Percentiles rank a stretch among this genome's conserved stretches.
These are phyloP conservation scores for Clarias laeviceps DNA, from an alignment of 2,797 vertebrate genomes.

Conservation along the genomic window DNA sequence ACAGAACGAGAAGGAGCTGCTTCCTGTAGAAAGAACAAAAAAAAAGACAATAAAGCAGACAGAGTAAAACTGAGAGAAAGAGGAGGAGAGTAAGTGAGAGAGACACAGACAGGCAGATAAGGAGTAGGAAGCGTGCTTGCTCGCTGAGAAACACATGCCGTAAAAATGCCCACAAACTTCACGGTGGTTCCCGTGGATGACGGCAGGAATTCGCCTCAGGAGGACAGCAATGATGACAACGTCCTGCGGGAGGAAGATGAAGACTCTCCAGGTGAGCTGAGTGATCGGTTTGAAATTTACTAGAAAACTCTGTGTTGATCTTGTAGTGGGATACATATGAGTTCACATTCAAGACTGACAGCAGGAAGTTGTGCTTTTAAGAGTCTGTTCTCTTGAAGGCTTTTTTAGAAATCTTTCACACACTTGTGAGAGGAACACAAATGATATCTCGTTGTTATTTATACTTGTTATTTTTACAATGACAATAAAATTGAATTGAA, in stretches of 20 bases:
- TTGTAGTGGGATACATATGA: constrained; percentile 8
- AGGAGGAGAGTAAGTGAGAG: background rate
- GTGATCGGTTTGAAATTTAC: background rate
- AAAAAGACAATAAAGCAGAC: constrained; percentile 8
- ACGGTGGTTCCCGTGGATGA: constrained; percentile 90
- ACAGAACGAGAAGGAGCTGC: constrained; percentile 40
- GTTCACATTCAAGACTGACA: constrained; percentile 13
- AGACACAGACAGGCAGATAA: constrained; percentile 29
- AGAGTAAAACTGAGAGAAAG: background rate
- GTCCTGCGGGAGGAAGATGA: constrained; percentile 70
- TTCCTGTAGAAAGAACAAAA: constrained; percentile 6
- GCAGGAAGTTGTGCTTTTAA: background rate
- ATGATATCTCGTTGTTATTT: no score
- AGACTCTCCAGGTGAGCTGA: constrained; percentile 57
- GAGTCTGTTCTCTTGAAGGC: background rate
- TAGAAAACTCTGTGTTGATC: background rate
- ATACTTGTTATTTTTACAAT: no score
- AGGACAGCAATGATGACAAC: constrained; percentile 67
- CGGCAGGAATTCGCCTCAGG: constrained; percentile 60
- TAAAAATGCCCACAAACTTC: constrained; percentile 90
- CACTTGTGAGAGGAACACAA: constrained; percentile 1
- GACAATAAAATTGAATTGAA: no score
- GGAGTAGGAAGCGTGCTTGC: constrained; percentile 35
- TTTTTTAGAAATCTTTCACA: constrained; percentile 31
- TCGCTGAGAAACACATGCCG: constrained; percentile 66